These are phyloP conservation scores for Chondrosia reniformis DNA, from an alignment of 37 sponge, comb jelly and placozoan species.

Conservation along the genomic window DNA sequence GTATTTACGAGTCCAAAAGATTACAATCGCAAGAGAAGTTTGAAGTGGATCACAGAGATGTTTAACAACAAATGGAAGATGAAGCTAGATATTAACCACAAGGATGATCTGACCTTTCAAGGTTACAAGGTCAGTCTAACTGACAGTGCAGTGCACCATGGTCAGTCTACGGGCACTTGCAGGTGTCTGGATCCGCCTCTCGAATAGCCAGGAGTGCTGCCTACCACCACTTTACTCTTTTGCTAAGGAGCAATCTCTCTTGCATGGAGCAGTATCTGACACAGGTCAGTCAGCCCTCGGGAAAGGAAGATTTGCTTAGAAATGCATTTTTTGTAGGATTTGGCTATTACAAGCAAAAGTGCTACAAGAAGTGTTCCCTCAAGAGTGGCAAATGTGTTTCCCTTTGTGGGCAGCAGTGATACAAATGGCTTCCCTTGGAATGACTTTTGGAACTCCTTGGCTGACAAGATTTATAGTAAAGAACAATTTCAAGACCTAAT, in stretches of 20 bases:
- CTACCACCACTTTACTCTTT: slow-evolving; percentile 85
- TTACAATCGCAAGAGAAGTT: slow-evolving; percentile 59
- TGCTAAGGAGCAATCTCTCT: slow-evolving; percentile 42
- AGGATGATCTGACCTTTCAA: slow-evolving; percentile 57
- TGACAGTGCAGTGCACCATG: background rate
- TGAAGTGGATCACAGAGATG: slow-evolving; percentile 43
- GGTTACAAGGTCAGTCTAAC: slow-evolving; percentile 1
- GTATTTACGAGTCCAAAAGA: slow-evolving; percentile 46
- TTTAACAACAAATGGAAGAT: slow-evolving; percentile 54
- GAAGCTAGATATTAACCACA: slow-evolving; percentile 39
- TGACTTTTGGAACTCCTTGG: no score
- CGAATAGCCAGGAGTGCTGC: slow-evolving; percentile 39
- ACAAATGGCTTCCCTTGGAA: no score
- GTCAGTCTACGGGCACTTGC: background rate
- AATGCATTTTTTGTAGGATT: no score
- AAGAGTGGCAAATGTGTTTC: no score
- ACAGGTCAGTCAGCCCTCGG: no score
- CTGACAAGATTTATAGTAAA: no score
- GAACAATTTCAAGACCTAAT: no score
- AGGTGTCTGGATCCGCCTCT: slow-evolving; percentile 85
- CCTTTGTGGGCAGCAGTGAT: no score
- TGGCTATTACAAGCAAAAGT: no score
- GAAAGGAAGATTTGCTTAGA: no score
- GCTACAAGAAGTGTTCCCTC: no score
- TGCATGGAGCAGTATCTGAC: slow-evolving; percentile 19